Conservation (phyloP, 2,797 vertebrate genomes). For the Coracias cyanogaster region DNA sequence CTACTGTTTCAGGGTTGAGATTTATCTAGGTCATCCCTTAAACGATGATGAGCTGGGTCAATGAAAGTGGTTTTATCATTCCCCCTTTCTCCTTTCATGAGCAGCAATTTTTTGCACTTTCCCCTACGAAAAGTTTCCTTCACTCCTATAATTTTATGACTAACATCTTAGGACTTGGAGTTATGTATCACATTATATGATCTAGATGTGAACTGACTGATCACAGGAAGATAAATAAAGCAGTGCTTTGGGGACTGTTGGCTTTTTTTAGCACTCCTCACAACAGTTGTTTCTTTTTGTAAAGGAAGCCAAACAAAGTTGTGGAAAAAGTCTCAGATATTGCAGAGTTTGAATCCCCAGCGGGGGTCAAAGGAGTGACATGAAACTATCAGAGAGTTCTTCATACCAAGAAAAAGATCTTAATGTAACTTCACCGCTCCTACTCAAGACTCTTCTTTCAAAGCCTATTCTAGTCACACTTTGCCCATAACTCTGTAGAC, state of each 20-base stretch:
- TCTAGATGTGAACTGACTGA: constrained; percentile 17
- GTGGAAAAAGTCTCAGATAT: constrained; percentile 19
- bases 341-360: not conserved
- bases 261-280: constrained; percentile 48
- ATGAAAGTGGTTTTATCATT: not conserved
- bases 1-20: not conserved
- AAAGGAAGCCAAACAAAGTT: constrained; percentile 34
- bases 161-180: not conserved
- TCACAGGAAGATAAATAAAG: constrained; percentile 43
- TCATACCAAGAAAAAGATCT: not conserved
- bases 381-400: constrained; percentile 10
- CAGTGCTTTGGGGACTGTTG: not conserved
- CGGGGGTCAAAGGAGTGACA: not conserved
- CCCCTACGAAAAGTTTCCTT: not conserved
- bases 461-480: not conserved
- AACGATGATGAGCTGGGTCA: not conserved
- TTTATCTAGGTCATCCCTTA: not conserved
- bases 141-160: not conserved
- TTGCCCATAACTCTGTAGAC: not conserved
- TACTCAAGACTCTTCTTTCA: not conserved
- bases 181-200: not conserved
- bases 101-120: not conserved
- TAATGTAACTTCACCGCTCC: not conserved
- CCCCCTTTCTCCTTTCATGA: not conserved
- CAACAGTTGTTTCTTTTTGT: constrained; percentile 43